Percentiles rank a stretch among this genome's conserved stretches.
Evolutionary conservation across 2,888 invertebrate genomes (phyloP).

Genomic region (Habrosyne pyritoides): DNA sequence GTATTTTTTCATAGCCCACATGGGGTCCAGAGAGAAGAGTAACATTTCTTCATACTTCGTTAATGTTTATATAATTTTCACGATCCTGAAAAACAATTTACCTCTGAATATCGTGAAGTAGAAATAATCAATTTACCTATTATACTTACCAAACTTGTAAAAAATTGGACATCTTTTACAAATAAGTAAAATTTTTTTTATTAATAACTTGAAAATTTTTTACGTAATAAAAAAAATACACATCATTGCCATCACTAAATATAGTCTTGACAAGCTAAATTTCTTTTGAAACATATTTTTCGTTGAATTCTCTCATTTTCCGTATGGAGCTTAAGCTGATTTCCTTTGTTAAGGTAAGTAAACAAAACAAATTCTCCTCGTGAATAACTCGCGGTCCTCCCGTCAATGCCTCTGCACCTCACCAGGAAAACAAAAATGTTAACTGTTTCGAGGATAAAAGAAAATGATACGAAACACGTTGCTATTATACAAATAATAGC

Average conservation of each 20-base stretch:
- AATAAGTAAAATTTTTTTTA: too few relatives aligned
- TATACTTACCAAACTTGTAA: too few relatives aligned
- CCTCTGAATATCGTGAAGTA: too few relatives aligned
- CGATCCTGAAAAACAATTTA: too few relatives aligned
- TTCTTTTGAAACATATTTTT: not conserved
- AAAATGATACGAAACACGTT: slow-evolving; percentile 13
- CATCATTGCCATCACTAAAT: too few relatives aligned
- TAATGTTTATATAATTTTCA: too few relatives aligned
- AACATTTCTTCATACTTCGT: too few relatives aligned
- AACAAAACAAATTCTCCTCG: slow-evolving; percentile 41
- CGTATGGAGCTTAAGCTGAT: slow-evolving; percentile 38
- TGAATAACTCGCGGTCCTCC: slow-evolving; percentile 17
- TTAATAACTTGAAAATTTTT: too few relatives aligned
- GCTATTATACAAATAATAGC: not conserved
- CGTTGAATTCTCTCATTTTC: slow-evolving; percentile 40
- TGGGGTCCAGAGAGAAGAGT: too few relatives aligned
- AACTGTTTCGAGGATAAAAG: slow-evolving; percentile 22
- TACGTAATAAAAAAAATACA: not conserved
- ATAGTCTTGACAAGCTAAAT: not conserved
- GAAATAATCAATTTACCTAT: too few relatives aligned
- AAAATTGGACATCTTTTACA: too few relatives aligned
- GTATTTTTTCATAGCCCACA: too few relatives aligned
- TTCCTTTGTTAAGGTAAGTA: slow-evolving; percentile 48
- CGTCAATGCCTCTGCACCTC: slow-evolving; percentile 26
- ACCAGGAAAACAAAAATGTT: slow-evolving; percentile 44